Base-by-base conservation (phyloP, 2,888 invertebrate species). In the Crocallis elinguaria region DNA sequence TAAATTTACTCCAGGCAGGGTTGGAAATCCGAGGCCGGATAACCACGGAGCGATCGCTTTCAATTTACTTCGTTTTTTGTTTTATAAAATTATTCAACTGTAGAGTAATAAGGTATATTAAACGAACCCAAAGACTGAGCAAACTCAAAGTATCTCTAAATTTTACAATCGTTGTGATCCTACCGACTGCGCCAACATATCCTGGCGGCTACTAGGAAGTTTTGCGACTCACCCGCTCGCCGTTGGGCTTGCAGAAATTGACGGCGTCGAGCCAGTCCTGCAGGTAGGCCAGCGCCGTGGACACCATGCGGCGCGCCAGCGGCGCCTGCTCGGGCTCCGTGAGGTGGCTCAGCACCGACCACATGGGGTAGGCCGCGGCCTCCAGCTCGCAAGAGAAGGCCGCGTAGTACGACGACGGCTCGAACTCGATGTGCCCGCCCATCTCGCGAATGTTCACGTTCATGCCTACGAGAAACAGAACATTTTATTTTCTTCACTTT, bases 341-440 rank as follows among this genome's bases (percentile, higher is more conserved):
- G 25, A 98, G 92, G 90, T 99, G 98, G 35, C 96, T 95, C 46
- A 98, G 95, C 51, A 99, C 94, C 9, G 98, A 97, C 98, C 98
- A 99, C 98, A 99, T 98, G 1, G 98, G 98, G 88, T 98, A 98
- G 9, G 98, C 98, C 71, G 98, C 98, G 16, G 98, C 98, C 90
- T 99, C 99, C 66, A 99, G 89, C 92, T 99, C 99, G 66, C 98
- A 98, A 57, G 98, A 98, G 92, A 99, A 99, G 21, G 99, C 98
- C 37, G 98, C 98, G 90, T 98, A 99, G 90, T 99, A 99, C 11
- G 98, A 97, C 64, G 97, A 98, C 33, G 98, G 98, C 86, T 99
- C 99, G 91, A 97, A 98, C 92, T 99, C 98, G 11, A 99, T 96
- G 88, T 99, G 99, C 45, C 96, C 95, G 69, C 94, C 95, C 62